Conservation (phyloP, 2,113 vertebrate species). For the Myodes glareolus region DNA sequence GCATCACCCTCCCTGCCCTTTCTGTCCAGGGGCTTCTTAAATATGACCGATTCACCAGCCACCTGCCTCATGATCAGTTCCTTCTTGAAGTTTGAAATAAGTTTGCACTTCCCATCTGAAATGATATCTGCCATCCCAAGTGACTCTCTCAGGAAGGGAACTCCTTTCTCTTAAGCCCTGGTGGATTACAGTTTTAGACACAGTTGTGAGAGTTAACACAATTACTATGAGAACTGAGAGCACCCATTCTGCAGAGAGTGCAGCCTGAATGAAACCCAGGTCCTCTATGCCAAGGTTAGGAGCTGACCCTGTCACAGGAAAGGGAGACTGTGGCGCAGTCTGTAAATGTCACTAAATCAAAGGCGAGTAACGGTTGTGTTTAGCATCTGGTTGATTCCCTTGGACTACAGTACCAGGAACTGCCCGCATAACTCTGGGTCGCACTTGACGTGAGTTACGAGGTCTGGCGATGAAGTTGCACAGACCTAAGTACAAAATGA, state of each 20-base stretch:
- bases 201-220: background rate
- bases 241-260: background rate
- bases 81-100: background rate
- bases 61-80: background rate
- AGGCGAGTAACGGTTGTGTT: background rate
- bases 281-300: conserved; percentile 47
- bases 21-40: background rate
- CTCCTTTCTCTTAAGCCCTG: background rate
- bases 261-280: conserved; percentile 36
- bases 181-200: background rate
- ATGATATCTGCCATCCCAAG: background rate
- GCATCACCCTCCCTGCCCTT: background rate
- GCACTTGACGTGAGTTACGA: background rate
- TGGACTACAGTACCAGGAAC: background rate
- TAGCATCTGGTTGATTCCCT: background rate
- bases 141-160: background rate
- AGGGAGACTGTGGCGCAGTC: background rate
- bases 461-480: background rate
- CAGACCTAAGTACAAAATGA: background rate
- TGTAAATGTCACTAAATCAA: conserved; percentile 59
- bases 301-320: conserved; percentile 60
- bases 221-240: background rate
- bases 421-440: background rate
- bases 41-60: background rate
- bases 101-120: background rate